Base-by-base conservation (phyloP, 2,797 vertebrate genomes). In the Otus scops region DNA sequence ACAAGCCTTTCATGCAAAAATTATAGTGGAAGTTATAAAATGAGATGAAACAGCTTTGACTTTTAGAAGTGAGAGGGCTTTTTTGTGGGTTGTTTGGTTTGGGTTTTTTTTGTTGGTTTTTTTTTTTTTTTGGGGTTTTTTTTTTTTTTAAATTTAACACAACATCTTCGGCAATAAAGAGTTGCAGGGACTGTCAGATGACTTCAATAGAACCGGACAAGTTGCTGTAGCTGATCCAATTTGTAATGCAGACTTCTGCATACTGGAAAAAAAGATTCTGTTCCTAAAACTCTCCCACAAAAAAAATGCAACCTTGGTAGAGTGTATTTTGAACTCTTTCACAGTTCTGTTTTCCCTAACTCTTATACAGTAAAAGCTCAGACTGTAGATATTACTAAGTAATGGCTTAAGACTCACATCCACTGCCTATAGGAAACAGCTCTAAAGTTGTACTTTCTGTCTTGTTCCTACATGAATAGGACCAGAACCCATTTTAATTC, bases 181-280 rank as follows among this genome's bases (percentile, higher is more conserved):
- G 83, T 87, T 69, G 91, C 92, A 89, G 83, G 80, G 93, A 93
- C 92, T 96, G 97, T 97, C 96, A 97, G 95, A 97, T 95, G 95
- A 96, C 94, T 96, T 96, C 93, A 95, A 68, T 93, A 97, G 92
- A 97, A 96, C 88, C 20, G 41, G 94, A 91, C 93, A 97, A 97
- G 95, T 95, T 96, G 78, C 96, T 97, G 92, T 95, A 92, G 92
- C 87, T 92, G 93, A 92, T 96, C 93, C 96, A 94, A 95, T 94
- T 95, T 88, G 82, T 95, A 97, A 96, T 80, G 83, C 96, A 97
- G 96, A 97, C 94, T 97, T 97, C 94, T 97, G 95, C 90, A 96
- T 81, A 85, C 86, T 90, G 95, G 76, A 83, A 79, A 79, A 63
- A 95, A 78, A 89, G 51, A 88, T 96, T 97, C 92, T 96, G 82